Conservation (phyloP, 2,113 vertebrate species). For the Donacobius atricapilla region DNA sequence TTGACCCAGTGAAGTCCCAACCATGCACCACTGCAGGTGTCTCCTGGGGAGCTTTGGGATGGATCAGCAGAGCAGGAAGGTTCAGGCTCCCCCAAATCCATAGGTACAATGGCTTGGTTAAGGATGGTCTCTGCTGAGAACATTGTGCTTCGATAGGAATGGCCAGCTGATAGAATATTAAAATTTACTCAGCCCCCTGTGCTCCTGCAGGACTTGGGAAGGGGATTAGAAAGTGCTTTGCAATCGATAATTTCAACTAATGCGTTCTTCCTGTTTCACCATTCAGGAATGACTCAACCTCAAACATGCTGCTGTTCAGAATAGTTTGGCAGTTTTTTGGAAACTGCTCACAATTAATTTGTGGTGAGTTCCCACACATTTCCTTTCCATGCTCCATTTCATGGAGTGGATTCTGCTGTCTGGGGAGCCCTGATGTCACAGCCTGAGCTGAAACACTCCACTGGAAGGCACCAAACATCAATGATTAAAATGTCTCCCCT, state of each 20-base stretch:
- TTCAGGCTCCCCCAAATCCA: background rate
- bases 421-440: background rate
- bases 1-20: background rate
- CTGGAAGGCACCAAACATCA: background rate
- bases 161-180: background rate
- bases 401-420: background rate
- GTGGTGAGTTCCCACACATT: background rate
- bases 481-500: background rate
- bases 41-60: background rate
- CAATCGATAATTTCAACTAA: background rate
- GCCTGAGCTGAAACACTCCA: background rate
- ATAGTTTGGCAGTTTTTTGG: background rate
- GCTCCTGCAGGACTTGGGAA: background rate
- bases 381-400: background rate
- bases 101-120: rapidly evolving
- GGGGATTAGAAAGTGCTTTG: background rate
- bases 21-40: background rate
- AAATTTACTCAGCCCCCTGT: background rate
- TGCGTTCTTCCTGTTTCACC: background rate
- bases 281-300: background rate
- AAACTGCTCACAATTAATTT: background rate
- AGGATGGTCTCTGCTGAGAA: background rate
- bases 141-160: rapidly evolving
- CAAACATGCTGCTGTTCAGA: background rate
- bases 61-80: rapidly evolving